Conservation (phyloP, 1,140 invertebrate genomes). For the Saxidomus purpurata region DNA sequence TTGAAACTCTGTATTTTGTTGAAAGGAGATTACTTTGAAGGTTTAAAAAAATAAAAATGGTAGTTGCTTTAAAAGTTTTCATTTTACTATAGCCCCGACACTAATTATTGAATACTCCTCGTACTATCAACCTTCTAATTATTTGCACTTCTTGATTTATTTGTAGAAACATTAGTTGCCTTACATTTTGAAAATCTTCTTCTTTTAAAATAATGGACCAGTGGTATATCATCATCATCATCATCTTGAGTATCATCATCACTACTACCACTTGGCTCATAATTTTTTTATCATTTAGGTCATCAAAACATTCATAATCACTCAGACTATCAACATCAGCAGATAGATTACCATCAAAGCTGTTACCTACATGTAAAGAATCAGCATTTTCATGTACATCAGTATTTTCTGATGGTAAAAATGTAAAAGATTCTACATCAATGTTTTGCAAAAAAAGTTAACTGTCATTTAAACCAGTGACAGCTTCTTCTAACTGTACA, state of each 20-base stretch:
- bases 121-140: no score
- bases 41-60: no score
- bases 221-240: constrained; percentile 3
- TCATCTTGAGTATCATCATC: background rate
- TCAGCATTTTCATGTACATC: background rate
- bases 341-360: background rate
- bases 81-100: no score
- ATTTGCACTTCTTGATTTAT: no score
- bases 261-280: background rate
- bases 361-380: background rate
- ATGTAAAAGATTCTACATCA: background rate
- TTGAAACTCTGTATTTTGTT: no score
- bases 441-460: background rate
- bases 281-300: background rate
- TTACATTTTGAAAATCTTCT: background rate
- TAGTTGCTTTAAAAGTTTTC: no score
- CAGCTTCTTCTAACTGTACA: background rate
- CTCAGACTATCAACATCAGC: background rate
- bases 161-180: background rate
- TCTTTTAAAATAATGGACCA: background rate
- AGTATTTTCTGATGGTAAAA: background rate
- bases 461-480: constrained; percentile 12
- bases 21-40: no score
- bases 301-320: constrained; percentile 29
- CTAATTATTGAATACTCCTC: no score